Conservation (phyloP, 2,797 vertebrate species). For the Ficedula albicollis region DNA sequence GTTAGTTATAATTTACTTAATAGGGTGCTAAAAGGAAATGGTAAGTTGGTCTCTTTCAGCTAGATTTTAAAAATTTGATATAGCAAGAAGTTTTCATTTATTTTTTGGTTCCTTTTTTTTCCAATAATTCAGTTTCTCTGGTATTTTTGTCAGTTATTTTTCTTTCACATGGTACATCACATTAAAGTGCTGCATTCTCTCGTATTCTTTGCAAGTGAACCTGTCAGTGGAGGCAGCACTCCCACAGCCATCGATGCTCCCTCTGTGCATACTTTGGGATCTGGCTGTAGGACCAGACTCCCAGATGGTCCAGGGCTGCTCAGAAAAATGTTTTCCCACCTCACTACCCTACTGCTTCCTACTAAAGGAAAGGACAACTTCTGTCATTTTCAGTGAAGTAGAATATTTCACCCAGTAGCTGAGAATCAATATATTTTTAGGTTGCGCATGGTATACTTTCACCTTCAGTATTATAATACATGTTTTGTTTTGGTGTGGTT, state of each 20-base stretch:
- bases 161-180: not conserved
- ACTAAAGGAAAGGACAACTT: not conserved
- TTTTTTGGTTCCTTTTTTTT: not conserved
- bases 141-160: not conserved
- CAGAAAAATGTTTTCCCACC: not conserved
- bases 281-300: not conserved
- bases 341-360: not conserved
- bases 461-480: not conserved
- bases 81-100: rapidly evolving
- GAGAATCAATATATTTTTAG: not conserved
- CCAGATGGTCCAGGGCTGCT: not conserved
- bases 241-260: not conserved
- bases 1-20: not conserved
- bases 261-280: not conserved
- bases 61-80: not conserved
- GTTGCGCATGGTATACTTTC: not conserved
- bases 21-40: not conserved
- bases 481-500: not conserved
- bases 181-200: not conserved
- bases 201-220: not conserved
- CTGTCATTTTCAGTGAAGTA: not conserved
- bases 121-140: not conserved
- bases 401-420: not conserved
- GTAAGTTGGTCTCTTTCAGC: rapidly evolving
- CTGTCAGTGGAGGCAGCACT: not conserved